phyloP scores from a whole-genome alignment of 2,797 vertebrate genomes.

The Lateolabrax maculatus region DNA sequence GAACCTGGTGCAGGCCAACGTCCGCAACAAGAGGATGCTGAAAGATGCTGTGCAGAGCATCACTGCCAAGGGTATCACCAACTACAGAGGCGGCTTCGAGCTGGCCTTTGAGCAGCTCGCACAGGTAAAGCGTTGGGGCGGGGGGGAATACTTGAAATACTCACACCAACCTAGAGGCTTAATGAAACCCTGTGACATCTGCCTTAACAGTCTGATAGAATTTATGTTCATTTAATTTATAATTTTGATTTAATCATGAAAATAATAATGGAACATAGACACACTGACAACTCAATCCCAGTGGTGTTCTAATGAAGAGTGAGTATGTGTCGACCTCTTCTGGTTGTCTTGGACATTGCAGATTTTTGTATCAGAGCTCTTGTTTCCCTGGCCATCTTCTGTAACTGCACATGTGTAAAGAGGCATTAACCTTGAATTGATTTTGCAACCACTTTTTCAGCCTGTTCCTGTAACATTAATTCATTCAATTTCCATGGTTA shows the following conservation, averaged over 20 bases:
- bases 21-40: conserved; percentile 95
- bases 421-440: background rate
- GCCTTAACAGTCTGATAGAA: conserved; percentile 3
- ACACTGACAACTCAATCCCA: background rate
- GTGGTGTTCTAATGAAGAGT: conserved; percentile 8
- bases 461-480: background rate
- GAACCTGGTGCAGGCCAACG: conserved; percentile 97
- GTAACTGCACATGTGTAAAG: background rate
- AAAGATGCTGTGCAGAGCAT: conserved; percentile 93
- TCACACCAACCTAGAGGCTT: background rate
- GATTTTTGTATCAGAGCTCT: background rate
- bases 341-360: conserved; percentile 53
- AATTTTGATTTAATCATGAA: conserved; percentile 18
- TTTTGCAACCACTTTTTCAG: background rate
- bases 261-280: conserved; percentile 7
- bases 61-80: conserved; percentile 94
- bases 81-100: conserved; percentile 94
- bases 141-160: background rate
- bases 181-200: conserved; percentile 11
- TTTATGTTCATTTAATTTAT: conserved; percentile 10
- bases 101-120: conserved; percentile 93
- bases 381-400: background rate
- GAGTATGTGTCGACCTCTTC: conserved; percentile 60
- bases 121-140: conserved; percentile 50
- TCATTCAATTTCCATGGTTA: background rate